These are phyloP conservation scores for Pachyuromys duprasi DNA, from an alignment of 2,797 vertebrate genomes.

Conservation along the genomic window DNA sequence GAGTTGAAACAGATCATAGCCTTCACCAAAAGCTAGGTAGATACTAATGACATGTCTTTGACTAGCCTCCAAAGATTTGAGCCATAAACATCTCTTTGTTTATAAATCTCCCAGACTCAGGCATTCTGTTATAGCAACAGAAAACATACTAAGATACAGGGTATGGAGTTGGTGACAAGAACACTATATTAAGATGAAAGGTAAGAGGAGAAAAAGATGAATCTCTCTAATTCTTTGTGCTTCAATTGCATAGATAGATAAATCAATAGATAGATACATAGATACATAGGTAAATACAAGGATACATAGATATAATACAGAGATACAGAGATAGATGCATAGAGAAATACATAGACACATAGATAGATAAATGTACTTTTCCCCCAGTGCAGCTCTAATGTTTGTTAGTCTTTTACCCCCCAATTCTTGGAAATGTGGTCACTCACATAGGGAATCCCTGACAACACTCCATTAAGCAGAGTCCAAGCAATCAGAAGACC, in stretches of 20 bases:
- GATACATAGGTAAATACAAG: not conserved
- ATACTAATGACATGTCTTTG: not conserved
- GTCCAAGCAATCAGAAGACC: constrained; percentile 61
- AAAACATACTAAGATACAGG: not conserved
- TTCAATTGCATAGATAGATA: not conserved
- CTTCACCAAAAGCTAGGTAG: not conserved
- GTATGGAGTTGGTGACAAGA: not conserved
- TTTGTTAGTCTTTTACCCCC: constrained; percentile 45
- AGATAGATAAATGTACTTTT: not conserved
- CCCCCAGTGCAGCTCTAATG: constrained; percentile 5
- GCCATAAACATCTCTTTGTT: not conserved
- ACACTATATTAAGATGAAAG: not conserved
- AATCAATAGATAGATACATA: not conserved
- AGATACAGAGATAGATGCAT: not conserved
- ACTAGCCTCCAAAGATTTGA: not conserved
- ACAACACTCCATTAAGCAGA: constrained; percentile 64
- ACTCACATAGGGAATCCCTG: constrained; percentile 66
- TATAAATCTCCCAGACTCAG: not conserved
- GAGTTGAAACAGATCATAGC: not conserved
- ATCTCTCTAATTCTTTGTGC: constrained; percentile 45
- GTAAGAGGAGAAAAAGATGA: not conserved
- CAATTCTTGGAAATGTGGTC: constrained; percentile 70
- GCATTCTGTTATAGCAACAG: not conserved
- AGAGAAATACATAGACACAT: not conserved
- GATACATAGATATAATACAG: not conserved